Percentiles rank a stretch among this genome's conserved stretches.
Conservation (phyloP, 2,888 invertebrate species). For the Lasioglossum figueresi region DNA sequence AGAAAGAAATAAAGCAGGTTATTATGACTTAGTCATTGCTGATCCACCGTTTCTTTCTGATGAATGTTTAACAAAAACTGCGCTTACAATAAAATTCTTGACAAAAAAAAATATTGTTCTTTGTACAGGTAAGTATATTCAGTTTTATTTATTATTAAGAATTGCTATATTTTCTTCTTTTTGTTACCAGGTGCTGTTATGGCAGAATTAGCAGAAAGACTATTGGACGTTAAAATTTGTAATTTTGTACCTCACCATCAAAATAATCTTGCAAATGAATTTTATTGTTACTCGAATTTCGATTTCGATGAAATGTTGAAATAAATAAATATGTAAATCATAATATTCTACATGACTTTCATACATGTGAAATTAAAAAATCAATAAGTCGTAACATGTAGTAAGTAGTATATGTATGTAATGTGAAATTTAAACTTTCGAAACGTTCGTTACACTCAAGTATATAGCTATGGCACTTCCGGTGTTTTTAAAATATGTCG, state of each 20-base stretch:
- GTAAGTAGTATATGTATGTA: background rate
- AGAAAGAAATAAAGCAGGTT: conserved; percentile 86
- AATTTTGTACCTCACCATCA: conserved; percentile 92
- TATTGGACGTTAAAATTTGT: conserved; percentile 88
- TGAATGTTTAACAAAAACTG: conserved; percentile 94
- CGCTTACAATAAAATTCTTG: conserved; percentile 90
- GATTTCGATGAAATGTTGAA: conserved; percentile 85
- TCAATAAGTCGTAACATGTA: background rate
- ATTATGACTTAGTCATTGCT: conserved; percentile 93
- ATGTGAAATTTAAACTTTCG: conserved; percentile 3
- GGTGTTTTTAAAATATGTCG: conserved; percentile 10
- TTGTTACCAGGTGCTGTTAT: conserved; percentile 88
- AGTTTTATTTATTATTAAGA: conserved; percentile 19
- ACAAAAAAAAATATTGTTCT: conserved; percentile 91
- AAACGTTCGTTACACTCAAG: background rate
- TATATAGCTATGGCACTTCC: background rate
- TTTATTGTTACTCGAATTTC: conserved; percentile 96
- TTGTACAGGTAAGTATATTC: conserved; percentile 89
- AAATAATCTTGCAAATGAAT: conserved; percentile 96
- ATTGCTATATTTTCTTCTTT: conserved; percentile 6
- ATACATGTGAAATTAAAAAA: background rate
- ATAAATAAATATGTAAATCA: conserved; percentile 22
- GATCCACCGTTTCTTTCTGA: conserved; percentile 98
- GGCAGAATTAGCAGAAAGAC: conserved; percentile 88
- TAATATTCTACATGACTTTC: background rate